These are phyloP conservation scores for Enteromius thamalakanensis DNA, from an alignment of 2,797 vertebrate species.

Conservation along the genomic window DNA sequence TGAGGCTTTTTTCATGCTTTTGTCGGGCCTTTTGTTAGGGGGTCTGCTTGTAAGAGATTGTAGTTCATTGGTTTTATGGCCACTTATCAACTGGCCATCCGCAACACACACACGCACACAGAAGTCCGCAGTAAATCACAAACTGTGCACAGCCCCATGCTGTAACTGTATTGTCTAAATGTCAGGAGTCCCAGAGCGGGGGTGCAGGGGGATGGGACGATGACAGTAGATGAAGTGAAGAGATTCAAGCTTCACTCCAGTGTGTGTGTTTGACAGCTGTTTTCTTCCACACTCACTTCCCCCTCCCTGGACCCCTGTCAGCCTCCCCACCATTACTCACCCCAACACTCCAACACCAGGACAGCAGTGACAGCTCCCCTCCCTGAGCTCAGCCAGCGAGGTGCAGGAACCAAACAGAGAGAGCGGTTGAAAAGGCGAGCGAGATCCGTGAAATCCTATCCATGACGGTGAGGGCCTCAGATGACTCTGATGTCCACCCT, in stretches of 20 bases:
- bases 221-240: slow-evolving; percentile 55
- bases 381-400: slow-evolving; percentile 30
- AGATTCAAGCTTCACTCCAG: slow-evolving; percentile 39
- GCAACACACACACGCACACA: slow-evolving; percentile 44
- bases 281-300: slow-evolving; percentile 40
- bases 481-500: slow-evolving; percentile 59
- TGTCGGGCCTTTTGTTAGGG: slow-evolving; percentile 63
- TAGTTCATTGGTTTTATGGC: slow-evolving; percentile 63
- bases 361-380: slow-evolving; percentile 52
- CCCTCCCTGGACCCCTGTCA: slow-evolving; percentile 45
- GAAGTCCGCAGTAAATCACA: slow-evolving; percentile 55
- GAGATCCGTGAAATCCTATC: slow-evolving; percentile 64
- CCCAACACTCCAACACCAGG: slow-evolving; percentile 47
- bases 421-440: slow-evolving; percentile 44
- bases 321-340: slow-evolving; percentile 41
- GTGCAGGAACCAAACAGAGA: slow-evolving; percentile 39
- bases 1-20: slow-evolving; percentile 59
- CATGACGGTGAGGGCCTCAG: slow-evolving; percentile 48
- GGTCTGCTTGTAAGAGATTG: slow-evolving; percentile 64
- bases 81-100: slow-evolving; percentile 61
- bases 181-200: slow-evolving; percentile 60
- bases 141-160: slow-evolving; percentile 50
- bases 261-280: slow-evolving; percentile 51
- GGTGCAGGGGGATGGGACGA: slow-evolving; percentile 46
- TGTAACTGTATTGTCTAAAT: slow-evolving; percentile 66